Conservation (phyloP, 2,888 invertebrate genomes). For the Girardia tigrina region DNA sequence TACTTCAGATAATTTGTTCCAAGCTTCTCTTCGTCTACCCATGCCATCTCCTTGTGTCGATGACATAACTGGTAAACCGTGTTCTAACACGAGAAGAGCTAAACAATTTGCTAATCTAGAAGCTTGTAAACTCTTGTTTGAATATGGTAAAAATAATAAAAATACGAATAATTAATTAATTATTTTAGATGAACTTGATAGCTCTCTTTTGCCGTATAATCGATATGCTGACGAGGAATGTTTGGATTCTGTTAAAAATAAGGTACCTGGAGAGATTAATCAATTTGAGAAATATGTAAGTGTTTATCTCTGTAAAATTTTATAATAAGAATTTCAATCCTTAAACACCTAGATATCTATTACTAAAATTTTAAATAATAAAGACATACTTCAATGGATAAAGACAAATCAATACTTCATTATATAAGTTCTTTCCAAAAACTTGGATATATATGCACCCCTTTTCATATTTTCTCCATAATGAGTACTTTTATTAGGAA, state of each 20-base stretch:
- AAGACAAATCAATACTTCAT: too few relatives aligned
- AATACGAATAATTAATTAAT: not conserved
- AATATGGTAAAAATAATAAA: slow-evolving; percentile 53
- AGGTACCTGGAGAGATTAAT: not conserved
- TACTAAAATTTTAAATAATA: too few relatives aligned
- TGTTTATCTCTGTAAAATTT: not conserved
- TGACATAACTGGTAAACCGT: not conserved
- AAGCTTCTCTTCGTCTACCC: slow-evolving; percentile 11
- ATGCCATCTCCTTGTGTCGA: slow-evolving; percentile 27
- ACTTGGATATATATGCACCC: too few relatives aligned
- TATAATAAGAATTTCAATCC: too few relatives aligned
- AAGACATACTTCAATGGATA: too few relatives aligned
- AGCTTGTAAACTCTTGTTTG: slow-evolving; percentile 68
- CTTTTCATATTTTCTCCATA: too few relatives aligned
- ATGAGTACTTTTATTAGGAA: too few relatives aligned
- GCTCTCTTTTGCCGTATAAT: slow-evolving; percentile 78
- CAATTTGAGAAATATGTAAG: not conserved
- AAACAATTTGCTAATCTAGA: slow-evolving; percentile 64
- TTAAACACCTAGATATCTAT: too few relatives aligned
- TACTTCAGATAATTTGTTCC: not conserved
- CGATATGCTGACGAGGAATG: not conserved
- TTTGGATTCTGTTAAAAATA: not conserved
- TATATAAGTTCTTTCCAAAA: too few relatives aligned
- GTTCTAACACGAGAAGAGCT: slow-evolving; percentile 24
- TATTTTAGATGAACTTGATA: slow-evolving; percentile 66